A percentile compares a stretch with the other conserved stretches of the same genome.
Evolutionary conservation across 2,797 vertebrate genomes (phyloP).

Genomic region (Sebastolobus alascanus): DNA sequence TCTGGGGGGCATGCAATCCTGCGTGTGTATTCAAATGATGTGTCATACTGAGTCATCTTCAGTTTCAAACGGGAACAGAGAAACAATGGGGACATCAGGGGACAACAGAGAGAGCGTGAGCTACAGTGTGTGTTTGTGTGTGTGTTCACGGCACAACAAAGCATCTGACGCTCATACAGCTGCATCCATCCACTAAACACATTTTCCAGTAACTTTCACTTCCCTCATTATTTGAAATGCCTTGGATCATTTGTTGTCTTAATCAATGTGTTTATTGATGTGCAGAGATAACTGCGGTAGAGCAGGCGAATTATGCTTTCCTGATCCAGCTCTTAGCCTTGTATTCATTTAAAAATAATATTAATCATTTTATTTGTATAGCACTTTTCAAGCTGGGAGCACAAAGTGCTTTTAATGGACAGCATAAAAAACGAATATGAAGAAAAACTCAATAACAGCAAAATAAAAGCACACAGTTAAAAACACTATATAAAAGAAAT

Average conservation of each 20-base stretch:
- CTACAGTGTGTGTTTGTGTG: slow-evolving; percentile 6
- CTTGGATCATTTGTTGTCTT: slow-evolving; percentile 10
- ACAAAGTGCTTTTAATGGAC: neutral
- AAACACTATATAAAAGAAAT: neutral
- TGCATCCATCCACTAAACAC: slow-evolving; percentile 36
- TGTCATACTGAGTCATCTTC: slow-evolving; percentile 73
- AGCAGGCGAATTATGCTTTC: neutral
- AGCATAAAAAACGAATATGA: neutral
- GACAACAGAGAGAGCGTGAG: slow-evolving; percentile 24
- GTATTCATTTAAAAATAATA: slow-evolving; percentile 5
- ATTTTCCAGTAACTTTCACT: slow-evolving; percentile 36
- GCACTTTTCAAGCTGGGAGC: neutral
- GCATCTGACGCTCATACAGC: slow-evolving; percentile 30
- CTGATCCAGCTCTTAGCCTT: slow-evolving; percentile 1
- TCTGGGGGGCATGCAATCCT: slow-evolving; percentile 52
- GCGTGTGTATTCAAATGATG: slow-evolving; percentile 72
- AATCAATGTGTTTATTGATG: slow-evolving; percentile 29
- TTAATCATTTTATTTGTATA: neutral
- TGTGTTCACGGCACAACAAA: slow-evolving; percentile 41
- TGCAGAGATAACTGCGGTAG: slow-evolving; percentile 5
- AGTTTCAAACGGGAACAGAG: slow-evolving; percentile 61
- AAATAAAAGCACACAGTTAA: neutral
- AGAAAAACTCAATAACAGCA: neutral
- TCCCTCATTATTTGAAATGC: slow-evolving; percentile 24
- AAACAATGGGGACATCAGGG: slow-evolving; percentile 67